A percentile compares a stretch with the other conserved stretches of the same genome.
phyloP scores from a whole-genome alignment of 2,888 invertebrate species.

The Lymantria dispar region DNA sequence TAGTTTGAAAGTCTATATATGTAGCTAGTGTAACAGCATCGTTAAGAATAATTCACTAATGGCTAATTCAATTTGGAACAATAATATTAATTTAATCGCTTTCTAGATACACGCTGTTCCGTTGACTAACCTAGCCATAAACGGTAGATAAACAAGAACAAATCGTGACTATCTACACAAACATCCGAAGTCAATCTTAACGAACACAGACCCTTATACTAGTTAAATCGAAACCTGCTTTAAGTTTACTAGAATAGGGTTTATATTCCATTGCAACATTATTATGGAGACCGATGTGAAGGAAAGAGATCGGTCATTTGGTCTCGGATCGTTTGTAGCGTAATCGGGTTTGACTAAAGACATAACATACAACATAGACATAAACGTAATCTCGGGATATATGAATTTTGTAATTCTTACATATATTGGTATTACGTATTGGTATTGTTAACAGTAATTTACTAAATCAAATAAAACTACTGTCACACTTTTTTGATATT shows the following conservation, averaged over 20 bases:
- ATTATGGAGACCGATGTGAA: constrained; percentile 20
- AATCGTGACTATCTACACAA: constrained; percentile 29
- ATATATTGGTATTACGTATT: no score
- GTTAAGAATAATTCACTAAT: no score
- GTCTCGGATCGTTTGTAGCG: constrained; percentile 35
- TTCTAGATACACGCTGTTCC: not conserved
- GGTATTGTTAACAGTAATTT: no score
- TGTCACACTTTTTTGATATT: no score
- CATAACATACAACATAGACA: constrained; percentile 17
- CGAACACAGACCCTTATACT: constrained; percentile 26
- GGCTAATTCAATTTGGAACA: no score
- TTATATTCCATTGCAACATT: not conserved
- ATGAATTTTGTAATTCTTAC: no score
- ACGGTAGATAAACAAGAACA: constrained; percentile 30
- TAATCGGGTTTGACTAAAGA: constrained; percentile 30
- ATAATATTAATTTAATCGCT: no score
- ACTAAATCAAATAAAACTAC: no score
- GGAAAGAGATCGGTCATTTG: constrained; percentile 36
- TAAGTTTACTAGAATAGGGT: not conserved
- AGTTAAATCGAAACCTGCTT: constrained; percentile 3
- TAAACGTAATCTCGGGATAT: no score
- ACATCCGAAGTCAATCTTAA: constrained; percentile 34
- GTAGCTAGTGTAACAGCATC: no score
- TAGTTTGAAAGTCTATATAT: no score
- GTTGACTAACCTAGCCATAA: not conserved